Conservation (phyloP, 2,113 vertebrate species). For the Caranx ignobilis region DNA sequence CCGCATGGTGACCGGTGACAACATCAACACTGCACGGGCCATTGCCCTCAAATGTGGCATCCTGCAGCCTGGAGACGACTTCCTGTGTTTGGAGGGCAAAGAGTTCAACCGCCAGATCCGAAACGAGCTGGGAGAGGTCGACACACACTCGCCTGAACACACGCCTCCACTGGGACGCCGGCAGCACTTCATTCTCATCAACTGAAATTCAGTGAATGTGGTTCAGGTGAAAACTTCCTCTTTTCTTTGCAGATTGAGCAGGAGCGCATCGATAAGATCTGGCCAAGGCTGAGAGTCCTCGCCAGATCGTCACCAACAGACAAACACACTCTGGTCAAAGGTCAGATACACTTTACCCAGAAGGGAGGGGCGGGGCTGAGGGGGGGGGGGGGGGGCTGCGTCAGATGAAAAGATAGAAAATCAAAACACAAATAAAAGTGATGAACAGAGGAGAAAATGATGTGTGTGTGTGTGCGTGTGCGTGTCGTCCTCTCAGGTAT, state of each 20-base stretch:
- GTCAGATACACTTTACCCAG: slow-evolving; percentile 73
- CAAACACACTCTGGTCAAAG: slow-evolving; percentile 99
- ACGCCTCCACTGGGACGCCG: background rate
- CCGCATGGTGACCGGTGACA: slow-evolving; percentile 99
- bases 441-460: background rate
- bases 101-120: slow-evolving; percentile 97
- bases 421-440: background rate
- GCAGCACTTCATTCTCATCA: background rate
- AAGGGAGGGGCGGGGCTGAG: too few relatives aligned
- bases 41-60: slow-evolving; percentile 97
- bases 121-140: slow-evolving; percentile 95
- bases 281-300: slow-evolving; percentile 97
- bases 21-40: slow-evolving; percentile 97
- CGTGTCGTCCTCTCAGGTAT: slow-evolving; percentile 86
- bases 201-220: background rate
- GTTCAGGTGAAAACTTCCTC: slow-evolving; percentile 24
- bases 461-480: too few relatives aligned
- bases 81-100: slow-evolving; percentile 96
- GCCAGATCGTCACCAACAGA: slow-evolving; percentile 98
- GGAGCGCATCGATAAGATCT: slow-evolving; percentile 96
- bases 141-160: background rate
- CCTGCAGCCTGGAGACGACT: slow-evolving; percentile 94
- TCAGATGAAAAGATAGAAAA: background rate
- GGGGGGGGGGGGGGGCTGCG: too few relatives aligned
- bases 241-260: slow-evolving; percentile 91